These are phyloP conservation scores for Hippocampus guttulatus DNA, from an alignment of 2,113 vertebrate genomes.

Conservation along the genomic window DNA sequence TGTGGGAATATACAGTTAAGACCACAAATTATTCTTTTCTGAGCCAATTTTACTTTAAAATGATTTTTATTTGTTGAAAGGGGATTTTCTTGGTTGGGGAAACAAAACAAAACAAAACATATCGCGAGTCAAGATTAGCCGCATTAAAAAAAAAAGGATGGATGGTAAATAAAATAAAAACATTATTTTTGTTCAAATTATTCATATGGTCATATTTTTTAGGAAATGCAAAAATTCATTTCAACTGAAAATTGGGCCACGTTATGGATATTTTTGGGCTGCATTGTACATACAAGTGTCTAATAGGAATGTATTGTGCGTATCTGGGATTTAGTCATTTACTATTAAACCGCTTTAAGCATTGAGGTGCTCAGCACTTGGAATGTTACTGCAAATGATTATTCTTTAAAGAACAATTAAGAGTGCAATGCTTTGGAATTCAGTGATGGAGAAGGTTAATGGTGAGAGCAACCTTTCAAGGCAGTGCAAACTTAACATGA, in stretches of 20 bases:
- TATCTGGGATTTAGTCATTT: slow-evolving; percentile 28
- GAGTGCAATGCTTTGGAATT: slow-evolving; percentile 30
- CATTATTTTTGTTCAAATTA: background rate
- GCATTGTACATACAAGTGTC: slow-evolving; percentile 4
- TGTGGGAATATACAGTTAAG: background rate
- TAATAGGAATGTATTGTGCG: slow-evolving; percentile 14
- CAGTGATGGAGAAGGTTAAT: background rate
- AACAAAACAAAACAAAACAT: background rate
- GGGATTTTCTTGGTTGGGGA: background rate
- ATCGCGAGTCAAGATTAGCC: background rate
- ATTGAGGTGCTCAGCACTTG: background rate
- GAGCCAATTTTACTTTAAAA: background rate
- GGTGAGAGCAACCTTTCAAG: background rate
- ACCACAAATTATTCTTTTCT: background rate
- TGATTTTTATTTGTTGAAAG: background rate
- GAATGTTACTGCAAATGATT: background rate
- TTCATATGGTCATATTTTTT: background rate
- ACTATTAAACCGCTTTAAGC: background rate
- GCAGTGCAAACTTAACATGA: slow-evolving; percentile 13
- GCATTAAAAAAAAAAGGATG: background rate
- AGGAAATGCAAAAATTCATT: background rate
- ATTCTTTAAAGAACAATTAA: slow-evolving; percentile 18
- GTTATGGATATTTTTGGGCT: background rate
- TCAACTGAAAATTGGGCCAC: background rate
- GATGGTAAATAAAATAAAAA: background rate